A percentile compares a stretch with the other conserved stretches of the same genome.
Evolutionary conservation across 2,113 vertebrate genomes (phyloP).

Genomic region (Halcyon senegalensis): DNA sequence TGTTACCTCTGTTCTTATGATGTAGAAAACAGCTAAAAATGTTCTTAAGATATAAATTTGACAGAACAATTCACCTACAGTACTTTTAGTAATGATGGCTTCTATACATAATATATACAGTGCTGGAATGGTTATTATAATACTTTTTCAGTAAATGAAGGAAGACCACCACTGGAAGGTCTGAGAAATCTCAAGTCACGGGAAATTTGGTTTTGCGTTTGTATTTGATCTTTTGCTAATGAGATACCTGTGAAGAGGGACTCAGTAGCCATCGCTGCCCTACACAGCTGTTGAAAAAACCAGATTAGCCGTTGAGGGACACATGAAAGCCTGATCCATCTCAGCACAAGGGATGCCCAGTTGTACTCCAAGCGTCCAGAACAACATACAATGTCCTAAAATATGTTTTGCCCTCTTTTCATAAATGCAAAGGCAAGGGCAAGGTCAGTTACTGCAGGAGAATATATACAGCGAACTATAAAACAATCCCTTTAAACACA

Average conservation of each 20-base stretch:
- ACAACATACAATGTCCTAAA: constrained; percentile 16
- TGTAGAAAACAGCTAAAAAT: constrained; percentile 84
- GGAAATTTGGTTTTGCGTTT: constrained; percentile 59
- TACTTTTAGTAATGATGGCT: constrained; percentile 69
- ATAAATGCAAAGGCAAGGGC: constrained; percentile 55
- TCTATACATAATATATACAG: constrained; percentile 79
- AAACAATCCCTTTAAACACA: constrained; percentile 46
- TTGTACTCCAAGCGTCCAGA: background rate
- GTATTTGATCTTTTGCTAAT: constrained; percentile 10
- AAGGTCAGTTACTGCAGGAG: constrained; percentile 19
- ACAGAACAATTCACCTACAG: constrained; percentile 73
- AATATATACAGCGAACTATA: constrained; percentile 56
- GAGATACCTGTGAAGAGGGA: constrained; percentile 6
- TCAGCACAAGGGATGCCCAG: background rate
- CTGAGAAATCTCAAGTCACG: constrained; percentile 32
- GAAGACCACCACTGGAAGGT: constrained; percentile 44
- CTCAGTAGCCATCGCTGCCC: background rate
- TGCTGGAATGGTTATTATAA: constrained; percentile 50
- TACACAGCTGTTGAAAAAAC: background rate
- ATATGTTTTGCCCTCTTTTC: constrained; percentile 14
- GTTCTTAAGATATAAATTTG: constrained; percentile 79
- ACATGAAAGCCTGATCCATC: background rate
- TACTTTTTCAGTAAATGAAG: constrained; percentile 53
- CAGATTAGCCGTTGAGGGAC: background rate
- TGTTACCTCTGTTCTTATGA: constrained; percentile 77